phyloP scores from a whole-genome alignment of 2,888 invertebrate genomes.

The Abscondita cerata region DNA sequence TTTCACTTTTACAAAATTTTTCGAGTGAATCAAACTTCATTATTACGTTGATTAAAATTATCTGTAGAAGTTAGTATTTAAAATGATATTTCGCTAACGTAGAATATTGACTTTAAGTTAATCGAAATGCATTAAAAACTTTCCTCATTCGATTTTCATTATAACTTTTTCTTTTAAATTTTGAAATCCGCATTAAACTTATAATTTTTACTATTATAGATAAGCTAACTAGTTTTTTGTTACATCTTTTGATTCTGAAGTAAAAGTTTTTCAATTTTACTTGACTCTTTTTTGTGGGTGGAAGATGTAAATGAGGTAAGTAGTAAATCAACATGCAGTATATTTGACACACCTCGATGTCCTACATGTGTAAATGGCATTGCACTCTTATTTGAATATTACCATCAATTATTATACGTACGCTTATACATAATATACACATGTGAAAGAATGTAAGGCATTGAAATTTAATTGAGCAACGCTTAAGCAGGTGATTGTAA shows the following conservation, averaged over 20 bases:
- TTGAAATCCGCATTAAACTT: slow-evolving; percentile 11
- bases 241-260: not conserved
- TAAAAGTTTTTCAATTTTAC: slow-evolving; percentile 9
- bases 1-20: too few relatives aligned
- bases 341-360: slow-evolving; percentile 34
- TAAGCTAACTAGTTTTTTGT: too few relatives aligned
- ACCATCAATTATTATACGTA: not conserved
- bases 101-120: slow-evolving; percentile 34
- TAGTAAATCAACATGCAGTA: slow-evolving; percentile 11
- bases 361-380: slow-evolving; percentile 34
- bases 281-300: slow-evolving; percentile 9
- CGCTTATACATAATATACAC: not conserved
- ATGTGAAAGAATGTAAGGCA: slow-evolving; percentile 13
- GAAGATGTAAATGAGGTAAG: not conserved
- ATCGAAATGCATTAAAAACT: slow-evolving; percentile 45
- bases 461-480: not conserved
- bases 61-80: slow-evolving; percentile 1
- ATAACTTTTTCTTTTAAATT: slow-evolving; percentile 46
- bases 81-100: slow-evolving; percentile 15
- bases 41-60: too few relatives aligned
- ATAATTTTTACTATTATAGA: not conserved
- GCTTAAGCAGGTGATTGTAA: too few relatives aligned
- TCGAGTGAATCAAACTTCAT: too few relatives aligned
- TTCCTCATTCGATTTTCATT: slow-evolving; percentile 48
- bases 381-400: slow-evolving; percentile 15